Evolutionary conservation across 1,140 invertebrate genomes (phyloP), one percentile per base, ranked within the genome.

Genomic region (Lepidotrigona ventralis): DNA sequence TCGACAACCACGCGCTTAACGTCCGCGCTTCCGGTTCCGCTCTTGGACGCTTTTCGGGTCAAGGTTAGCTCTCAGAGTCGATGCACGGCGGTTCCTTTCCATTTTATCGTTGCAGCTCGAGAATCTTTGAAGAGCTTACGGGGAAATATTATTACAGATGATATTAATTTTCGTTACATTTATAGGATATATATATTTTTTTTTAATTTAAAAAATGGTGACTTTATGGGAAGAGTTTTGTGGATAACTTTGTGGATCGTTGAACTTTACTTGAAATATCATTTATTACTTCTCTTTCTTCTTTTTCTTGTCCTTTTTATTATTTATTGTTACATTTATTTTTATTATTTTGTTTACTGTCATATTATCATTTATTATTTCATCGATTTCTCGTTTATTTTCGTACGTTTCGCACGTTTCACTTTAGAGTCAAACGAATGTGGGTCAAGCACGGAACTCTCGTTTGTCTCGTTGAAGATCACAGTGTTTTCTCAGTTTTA

Each of bases 21-120:
- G 68, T 79, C 76, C 66, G 29, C 84, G 63, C 74, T 88, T 88
- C 87, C 85, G 88, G 81, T 86, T 86, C 85, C 87, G 78, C 77
- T 60, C 64, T 66, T 56, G 33, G 14, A 29, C 5, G 58, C 39
- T 88, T 89, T 86, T 86, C 81, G 70, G 81, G 85, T 89, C 88
- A 86, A 89, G 85, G 87, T 84, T 76, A 75, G 56, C 39, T 14
- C 26, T 21, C 53, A n/a, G 68, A 12, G 68, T 46, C 33, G 64
- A 33, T 46, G 33, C 29, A 51, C 68, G 39, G 46, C 23, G 68
- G 23, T 70, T 46, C 23, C 12, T 39, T 23, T 8, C 0, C 6
- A 1, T 23, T 46, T 46, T 9, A 33, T 2, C 19, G 12, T 66
- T 6, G 17, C 2, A 21, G 33, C 23, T 11, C 33, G 33, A 58